phyloP scores from a whole-genome alignment of 2,113 vertebrate species.

The Arizona elegans region DNA sequence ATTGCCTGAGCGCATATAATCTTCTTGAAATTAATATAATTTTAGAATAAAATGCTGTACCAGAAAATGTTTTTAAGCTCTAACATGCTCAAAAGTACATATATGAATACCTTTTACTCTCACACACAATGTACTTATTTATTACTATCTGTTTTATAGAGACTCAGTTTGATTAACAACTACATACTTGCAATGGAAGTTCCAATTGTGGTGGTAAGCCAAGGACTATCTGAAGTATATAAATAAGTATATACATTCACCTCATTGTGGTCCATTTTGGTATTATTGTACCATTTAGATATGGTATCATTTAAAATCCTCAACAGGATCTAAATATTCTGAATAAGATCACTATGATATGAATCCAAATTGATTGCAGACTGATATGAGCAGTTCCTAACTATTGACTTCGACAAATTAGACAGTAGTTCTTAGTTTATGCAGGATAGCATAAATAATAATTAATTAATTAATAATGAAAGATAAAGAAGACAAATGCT shows the following conservation, averaged over 20 bases:
- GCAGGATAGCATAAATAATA: neutral
- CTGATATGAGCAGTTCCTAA: neutral
- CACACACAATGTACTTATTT: neutral
- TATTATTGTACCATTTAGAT: neutral
- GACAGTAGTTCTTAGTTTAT: neutral
- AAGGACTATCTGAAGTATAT: neutral
- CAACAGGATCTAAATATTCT: neutral
- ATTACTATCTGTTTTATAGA: neutral
- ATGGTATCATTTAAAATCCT: neutral
- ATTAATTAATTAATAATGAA: neutral
- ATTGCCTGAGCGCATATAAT: conserved; percentile 7
- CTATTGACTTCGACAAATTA: neutral
- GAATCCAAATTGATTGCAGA: neutral
- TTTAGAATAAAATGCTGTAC: neutral
- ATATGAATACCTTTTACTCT: neutral
- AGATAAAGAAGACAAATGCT: neutral
- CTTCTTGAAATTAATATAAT: neutral
- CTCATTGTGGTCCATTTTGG: neutral
- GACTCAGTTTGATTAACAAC: neutral
- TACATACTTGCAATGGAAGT: neutral
- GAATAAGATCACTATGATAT: neutral
- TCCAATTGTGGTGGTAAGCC: neutral
- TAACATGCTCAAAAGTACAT: neutral
- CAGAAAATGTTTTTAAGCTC: neutral
- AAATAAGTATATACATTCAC: neutral